Percentiles rank a stretch among this genome's conserved stretches.
These are phyloP conservation scores for Pseudoips prasinana DNA, from an alignment of 2,888 invertebrate species.

Conservation along the genomic window DNA sequence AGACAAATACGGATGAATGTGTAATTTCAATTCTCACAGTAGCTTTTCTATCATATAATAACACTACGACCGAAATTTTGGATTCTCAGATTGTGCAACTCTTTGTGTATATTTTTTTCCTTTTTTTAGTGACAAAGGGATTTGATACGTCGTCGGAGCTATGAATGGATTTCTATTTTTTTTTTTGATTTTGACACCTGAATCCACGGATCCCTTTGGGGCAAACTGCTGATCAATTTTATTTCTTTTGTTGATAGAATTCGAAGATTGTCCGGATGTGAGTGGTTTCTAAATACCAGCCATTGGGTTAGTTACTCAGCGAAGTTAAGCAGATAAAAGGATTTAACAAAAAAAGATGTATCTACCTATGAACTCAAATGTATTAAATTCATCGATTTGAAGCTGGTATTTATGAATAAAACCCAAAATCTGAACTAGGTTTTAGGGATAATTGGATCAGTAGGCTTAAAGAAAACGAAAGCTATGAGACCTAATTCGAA, in stretches of 20 bases:
- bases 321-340: too few species aligned
- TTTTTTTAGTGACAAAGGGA: constrained; percentile 50
- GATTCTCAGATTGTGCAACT: constrained; percentile 68
- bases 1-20: constrained; percentile 36
- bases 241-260: constrained; percentile 48
- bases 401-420: too few species aligned
- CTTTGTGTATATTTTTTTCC: constrained; percentile 57
- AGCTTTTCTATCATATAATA: constrained; percentile 65
- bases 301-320: constrained; percentile 3
- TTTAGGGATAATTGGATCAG: too few species aligned
- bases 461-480: too few species aligned
- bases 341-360: too few species aligned
- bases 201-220: constrained; percentile 60
- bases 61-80: constrained; percentile 66
- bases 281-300: constrained; percentile 18
- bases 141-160: constrained; percentile 74
- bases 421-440: too few species aligned
- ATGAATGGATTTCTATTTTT: constrained; percentile 56
- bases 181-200: constrained; percentile 67
- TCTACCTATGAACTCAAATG: too few species aligned
- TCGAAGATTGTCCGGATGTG: constrained; percentile 53
- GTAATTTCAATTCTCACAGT: constrained; percentile 49
- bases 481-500: too few species aligned
- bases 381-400: too few species aligned
- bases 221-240: constrained; percentile 61